phyloP scores from a whole-genome alignment of 2,113 vertebrate species.

The Aepyceros melampus region DNA sequence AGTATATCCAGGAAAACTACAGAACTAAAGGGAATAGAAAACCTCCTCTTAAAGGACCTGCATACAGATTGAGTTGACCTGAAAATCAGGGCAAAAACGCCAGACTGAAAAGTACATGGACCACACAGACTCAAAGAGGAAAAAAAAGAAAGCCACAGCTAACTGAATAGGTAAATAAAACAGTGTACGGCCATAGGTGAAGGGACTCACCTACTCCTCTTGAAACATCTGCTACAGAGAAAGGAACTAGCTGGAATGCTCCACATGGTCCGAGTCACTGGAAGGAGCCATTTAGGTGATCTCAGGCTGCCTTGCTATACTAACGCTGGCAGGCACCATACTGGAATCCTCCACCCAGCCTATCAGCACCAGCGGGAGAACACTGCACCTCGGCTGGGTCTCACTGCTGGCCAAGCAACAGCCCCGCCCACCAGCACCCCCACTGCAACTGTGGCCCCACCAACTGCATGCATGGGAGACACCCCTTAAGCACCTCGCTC shows the following conservation, averaged over 20 bases:
- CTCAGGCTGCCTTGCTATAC: neutral
- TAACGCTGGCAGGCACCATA: neutral
- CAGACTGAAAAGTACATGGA: neutral
- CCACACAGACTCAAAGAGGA: neutral
- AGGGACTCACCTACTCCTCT: neutral
- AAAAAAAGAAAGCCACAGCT: neutral
- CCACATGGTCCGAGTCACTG: neutral
- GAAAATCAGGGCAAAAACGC: neutral
- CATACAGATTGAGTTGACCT: neutral
- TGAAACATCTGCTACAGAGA: neutral
- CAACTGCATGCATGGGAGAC: neutral
- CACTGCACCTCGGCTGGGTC: neutral
- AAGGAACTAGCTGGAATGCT: neutral
- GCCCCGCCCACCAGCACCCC: neutral
- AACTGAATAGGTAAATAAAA: neutral
- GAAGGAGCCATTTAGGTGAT: neutral
- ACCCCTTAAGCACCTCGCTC: neutral
- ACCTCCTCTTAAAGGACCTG: neutral
- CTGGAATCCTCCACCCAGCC: neutral
- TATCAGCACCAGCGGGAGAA: neutral
- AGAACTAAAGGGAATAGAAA: neutral
- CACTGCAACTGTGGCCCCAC: neutral
- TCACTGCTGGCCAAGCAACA: neutral
- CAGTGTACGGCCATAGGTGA: neutral
- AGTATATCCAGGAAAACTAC: neutral